Evolutionary conservation across 2,888 invertebrate species (phyloP), one percentile per base, ranked within the genome.

Genomic region (Hesperia comma): DNA sequence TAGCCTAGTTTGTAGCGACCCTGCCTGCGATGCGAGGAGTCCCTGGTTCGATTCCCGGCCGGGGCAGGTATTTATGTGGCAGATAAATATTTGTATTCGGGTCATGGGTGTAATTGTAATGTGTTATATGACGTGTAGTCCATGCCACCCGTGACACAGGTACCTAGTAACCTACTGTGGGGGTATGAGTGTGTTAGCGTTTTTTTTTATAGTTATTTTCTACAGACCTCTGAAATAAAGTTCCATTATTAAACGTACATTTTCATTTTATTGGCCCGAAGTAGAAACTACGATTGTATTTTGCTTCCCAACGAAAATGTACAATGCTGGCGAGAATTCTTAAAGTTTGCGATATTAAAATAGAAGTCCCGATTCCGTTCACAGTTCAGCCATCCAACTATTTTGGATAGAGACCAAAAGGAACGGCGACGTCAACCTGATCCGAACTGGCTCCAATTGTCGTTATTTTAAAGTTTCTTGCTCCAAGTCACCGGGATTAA

Each of bases 301-400:
- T 63, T 51, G 51, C 51, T 40, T 64, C 19, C 32, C 19, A 15
- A 64, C 15, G 63, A 57, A 64, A 64, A 64, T 64, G 63, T 58
- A 51, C 57, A 58, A 64, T n/a, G 26, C 51, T 40, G 56, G 51
- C 51, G 40, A 57, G 37, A 49, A 46, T 49, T 51, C 26, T 6
- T 17, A 58, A 64, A 64, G 63, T 58, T 64, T n/a, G 57, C 63
- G 56, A 63, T 64, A 64, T 64, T 64, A 58, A 58, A 58, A 58
- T 64, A 53, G 51, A 21, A 63, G 57, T 56, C 46, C 46, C 37
- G 37, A 63, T 63, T 63, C 37, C 14, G 63, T 62, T 54, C 26
- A 41, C 57, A 64, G 51, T 64, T 53, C 53, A 53, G 51, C 41
- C 40, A 57, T 63, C 51, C 41, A 53, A 64, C 51, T 58, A 58